A percentile compares a stretch with the other conserved stretches of the same genome.
Conservation (phyloP, 2,888 invertebrate genomes). For the Spodoptera exigua region DNA sequence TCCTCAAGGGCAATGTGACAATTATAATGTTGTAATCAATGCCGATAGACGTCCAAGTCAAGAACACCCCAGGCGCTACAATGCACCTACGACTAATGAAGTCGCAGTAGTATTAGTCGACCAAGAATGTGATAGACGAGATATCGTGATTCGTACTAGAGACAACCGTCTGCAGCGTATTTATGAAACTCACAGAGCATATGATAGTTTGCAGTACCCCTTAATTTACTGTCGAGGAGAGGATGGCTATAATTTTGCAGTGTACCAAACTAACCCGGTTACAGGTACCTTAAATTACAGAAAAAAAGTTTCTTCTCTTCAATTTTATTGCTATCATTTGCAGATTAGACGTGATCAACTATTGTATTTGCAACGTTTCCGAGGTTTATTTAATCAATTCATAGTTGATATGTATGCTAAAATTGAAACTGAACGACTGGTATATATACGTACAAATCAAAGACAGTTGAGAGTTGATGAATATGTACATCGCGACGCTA, state of each 20-base stretch:
- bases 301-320: constrained; percentile 3
- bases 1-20: too few species aligned
- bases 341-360: too few species aligned
- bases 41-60: constrained; percentile 21
- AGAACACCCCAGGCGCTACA: constrained; percentile 24
- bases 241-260: constrained; percentile 21
- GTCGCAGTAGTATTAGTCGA: constrained; percentile 24
- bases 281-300: constrained; percentile 6
- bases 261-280: constrained; percentile 5
- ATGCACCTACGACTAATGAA: constrained; percentile 23
- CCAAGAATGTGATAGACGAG: constrained; percentile 21
- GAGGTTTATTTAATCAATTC: too few species aligned
- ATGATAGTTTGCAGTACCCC: constrained; percentile 17
- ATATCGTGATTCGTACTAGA: constrained; percentile 8
- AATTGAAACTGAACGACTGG: too few species aligned
- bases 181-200: constrained; percentile 11
- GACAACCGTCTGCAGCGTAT: constrained; percentile 21
- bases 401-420: too few species aligned
- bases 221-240: constrained; percentile 13
- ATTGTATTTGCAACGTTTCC: too few species aligned
- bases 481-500: too few species aligned
- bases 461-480: too few species aligned
- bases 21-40: constrained; percentile 17
- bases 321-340: too few species aligned
- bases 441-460: too few species aligned